Percentiles rank a stretch among this genome's conserved stretches.
phyloP scores from a whole-genome alignment of 1,140 invertebrate genomes.

The Zaprionus gabonicus region DNA sequence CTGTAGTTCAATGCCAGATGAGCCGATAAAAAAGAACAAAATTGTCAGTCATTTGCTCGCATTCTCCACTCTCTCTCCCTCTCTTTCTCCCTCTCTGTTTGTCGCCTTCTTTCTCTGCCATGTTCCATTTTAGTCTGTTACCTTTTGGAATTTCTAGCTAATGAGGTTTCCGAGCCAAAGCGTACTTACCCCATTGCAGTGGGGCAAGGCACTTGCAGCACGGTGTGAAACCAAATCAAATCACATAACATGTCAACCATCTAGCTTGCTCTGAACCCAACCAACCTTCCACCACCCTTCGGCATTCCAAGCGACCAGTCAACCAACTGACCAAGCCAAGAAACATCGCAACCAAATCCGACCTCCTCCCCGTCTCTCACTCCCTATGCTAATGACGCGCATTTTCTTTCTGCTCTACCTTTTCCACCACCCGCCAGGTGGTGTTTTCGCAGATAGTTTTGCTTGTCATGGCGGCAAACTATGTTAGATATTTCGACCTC shows the following conservation, averaged over 20 bases:
- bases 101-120: conserved; percentile 13
- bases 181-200: conserved; percentile 57
- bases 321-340: conserved; percentile 19
- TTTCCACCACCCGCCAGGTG: too few species aligned
- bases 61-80: background rate
- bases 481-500: conserved; percentile 9
- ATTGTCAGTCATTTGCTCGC: conserved; percentile 12
- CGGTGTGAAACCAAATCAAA: conserved; percentile 68
- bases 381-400: conserved; percentile 70
- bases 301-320: conserved; percentile 3
- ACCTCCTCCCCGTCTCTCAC: conserved; percentile 32
- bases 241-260: conserved; percentile 71
- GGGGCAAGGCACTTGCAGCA: conserved; percentile 10
- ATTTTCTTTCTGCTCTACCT: conserved; percentile 46
- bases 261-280: conserved; percentile 3
- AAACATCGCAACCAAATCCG: conserved; percentile 49
- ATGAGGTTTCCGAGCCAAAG: conserved; percentile 74
- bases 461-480: background rate
- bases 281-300: conserved; percentile 1
- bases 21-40: background rate
- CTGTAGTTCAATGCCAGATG: conserved; percentile 8
- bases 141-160: conserved; percentile 69
- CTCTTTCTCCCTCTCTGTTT: background rate
- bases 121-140: conserved; percentile 38
- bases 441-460: conserved; percentile 33